A percentile compares a stretch with the other conserved stretches of the same genome.
Evolutionary conservation across 1,140 invertebrate species (phyloP).

Genomic region (Tetragonula clypearis): DNA sequence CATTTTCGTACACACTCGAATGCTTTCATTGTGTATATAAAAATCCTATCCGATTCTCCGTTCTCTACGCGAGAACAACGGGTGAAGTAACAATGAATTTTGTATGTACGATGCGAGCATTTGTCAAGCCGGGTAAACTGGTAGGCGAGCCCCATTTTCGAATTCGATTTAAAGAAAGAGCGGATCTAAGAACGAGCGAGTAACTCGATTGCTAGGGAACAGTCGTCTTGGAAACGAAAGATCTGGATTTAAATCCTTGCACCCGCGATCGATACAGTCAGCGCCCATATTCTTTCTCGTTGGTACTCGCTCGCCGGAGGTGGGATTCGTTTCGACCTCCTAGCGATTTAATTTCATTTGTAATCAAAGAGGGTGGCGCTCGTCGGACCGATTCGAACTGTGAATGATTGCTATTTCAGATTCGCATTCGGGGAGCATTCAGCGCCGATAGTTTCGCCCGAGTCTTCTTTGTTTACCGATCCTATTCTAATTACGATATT

Average conservation of each 20-base stretch:
- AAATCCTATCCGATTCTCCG: background rate
- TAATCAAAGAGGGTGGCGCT: background rate
- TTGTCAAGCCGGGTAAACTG: background rate
- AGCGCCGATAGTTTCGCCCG: background rate
- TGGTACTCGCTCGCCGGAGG: background rate
- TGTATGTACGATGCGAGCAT: background rate
- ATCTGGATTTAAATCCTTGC: conserved; percentile 6
- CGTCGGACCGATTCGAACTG: background rate
- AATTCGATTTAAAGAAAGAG: conserved; percentile 15
- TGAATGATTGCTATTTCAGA: background rate
- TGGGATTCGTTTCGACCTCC: background rate
- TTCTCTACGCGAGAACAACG: background rate
- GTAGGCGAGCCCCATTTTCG: conserved; percentile 3
- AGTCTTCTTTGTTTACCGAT: background rate
- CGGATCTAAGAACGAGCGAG: background rate
- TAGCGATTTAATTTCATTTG: conserved; percentile 2
- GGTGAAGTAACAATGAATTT: background rate
- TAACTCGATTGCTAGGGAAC: background rate
- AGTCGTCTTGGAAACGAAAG: conserved; percentile 6
- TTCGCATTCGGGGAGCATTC: background rate
- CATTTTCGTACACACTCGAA: background rate
- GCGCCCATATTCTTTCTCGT: background rate
- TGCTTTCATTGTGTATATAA: too few species aligned
- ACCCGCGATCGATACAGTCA: conserved; percentile 5
- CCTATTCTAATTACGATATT: background rate